Evolutionary conservation across 2,797 vertebrate species (phyloP).

Genomic region (Tapera naevia): DNA sequence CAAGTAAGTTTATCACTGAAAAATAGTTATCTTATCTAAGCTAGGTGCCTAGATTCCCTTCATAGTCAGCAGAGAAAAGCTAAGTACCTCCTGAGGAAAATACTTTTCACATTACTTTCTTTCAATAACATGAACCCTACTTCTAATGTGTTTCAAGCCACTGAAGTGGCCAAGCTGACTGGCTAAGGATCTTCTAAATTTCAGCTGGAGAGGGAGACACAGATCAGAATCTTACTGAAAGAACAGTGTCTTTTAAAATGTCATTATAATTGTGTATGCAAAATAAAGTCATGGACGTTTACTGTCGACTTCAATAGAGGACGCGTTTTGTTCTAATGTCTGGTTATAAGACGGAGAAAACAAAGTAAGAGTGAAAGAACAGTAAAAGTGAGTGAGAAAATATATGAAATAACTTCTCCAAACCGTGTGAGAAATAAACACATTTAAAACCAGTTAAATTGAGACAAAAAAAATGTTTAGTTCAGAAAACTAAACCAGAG

Average conservation of each 20-base stretch:
- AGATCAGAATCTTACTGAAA: not conserved
- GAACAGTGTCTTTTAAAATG: not conserved
- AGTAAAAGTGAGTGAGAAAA: conserved; percentile 36
- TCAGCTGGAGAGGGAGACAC: not conserved
- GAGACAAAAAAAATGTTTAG: conserved; percentile 11
- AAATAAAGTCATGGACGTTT: not conserved
- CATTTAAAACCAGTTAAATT: conserved; percentile 35
- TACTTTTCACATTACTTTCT: not conserved
- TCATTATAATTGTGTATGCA: not conserved
- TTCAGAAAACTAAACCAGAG: not conserved
- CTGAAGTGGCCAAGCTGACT: not conserved
- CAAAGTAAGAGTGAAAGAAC: conserved; percentile 42
- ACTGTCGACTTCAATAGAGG: not conserved
- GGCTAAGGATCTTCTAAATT: not conserved
- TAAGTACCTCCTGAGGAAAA: not conserved
- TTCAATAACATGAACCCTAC: not conserved
- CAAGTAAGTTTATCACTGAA: conserved; percentile 12
- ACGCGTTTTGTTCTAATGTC: not conserved
- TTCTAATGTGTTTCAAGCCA: not conserved
- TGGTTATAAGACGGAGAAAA: conserved; percentile 10
- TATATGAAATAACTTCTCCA: conserved; percentile 28
- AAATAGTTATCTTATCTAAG: not conserved
- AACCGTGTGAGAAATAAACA: conserved; percentile 19
- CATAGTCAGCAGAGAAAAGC: not conserved
- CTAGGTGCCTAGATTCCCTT: not conserved